Base-by-base conservation (phyloP, 64 coral and sea anemone genomes). In the Cladopsammia gracilis region DNA sequence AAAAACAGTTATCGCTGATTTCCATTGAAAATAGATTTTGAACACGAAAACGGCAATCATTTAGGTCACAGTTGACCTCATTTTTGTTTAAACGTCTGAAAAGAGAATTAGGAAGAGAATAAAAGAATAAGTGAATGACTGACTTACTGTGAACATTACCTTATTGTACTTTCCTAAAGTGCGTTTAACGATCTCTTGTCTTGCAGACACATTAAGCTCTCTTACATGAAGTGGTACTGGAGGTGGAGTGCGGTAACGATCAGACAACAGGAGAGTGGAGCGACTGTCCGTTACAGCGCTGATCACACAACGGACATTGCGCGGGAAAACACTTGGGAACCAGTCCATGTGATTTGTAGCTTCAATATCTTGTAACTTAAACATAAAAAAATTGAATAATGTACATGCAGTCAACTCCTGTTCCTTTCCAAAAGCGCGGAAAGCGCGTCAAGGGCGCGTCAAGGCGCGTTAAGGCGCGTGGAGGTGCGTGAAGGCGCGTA, bases 151-250 rank as follows among this genome's bases (percentile, higher is more conserved):
- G 19, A 58, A 87, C 34, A 13, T n/a, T 85, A 93, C 95, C 95
- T 96, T 96, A 71, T 96, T 96, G 64, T 89, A 96, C 19, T 76
- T 76, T 52, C 90, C 95, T 85, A 96, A 78, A 7, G 75, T 75
- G 50, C 78, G 95, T 20, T 85, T 44, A 7, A 87, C 95, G 80
- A 96, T 93, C 44, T 96, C 90, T 93, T 49, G 82, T n/a, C 90
- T 88, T 1, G 78, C 76, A 10, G 60, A 75, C 25, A 85, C 68
- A 43, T 93, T 69, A 10, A 96, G 77, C 1, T 78, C 86, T 74
- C 62, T 70, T 60, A 96, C 58, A 58, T 74, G 64, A 54, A 96
- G 70, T 14, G 88, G 85, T 69, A 73, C 11, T 67, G 90, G 69
- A 12, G 7, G 22, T 8, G 64, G 42, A 25, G 15, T 68, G 18